Evolutionary conservation across 1,140 invertebrate species (phyloP), one percentile per base, ranked within the genome.

Genomic region (Conus betulinus): DNA sequence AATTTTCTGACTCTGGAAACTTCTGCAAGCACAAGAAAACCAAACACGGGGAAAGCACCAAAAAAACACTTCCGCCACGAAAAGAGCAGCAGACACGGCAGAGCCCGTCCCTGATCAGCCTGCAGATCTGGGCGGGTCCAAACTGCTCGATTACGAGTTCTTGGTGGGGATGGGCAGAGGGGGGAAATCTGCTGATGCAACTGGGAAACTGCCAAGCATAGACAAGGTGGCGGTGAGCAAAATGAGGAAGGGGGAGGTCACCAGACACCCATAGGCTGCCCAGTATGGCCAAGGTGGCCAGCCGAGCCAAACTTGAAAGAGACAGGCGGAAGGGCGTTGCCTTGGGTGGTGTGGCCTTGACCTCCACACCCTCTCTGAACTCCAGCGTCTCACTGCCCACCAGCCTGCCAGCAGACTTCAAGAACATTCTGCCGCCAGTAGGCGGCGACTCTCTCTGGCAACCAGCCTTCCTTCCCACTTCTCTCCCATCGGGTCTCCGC

Each of bases 1-100:
- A 97, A 94, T 99, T 99, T 23, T 78, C 85, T 7, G 85, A 87
- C 85, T 87, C 85, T 7, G 85, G 85, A 39, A 87, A 87, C 74
- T 87, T 87, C 85, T 87, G 71, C 51, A 87, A 87, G 53, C 85
- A 87, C 53, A 87, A 87, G 52, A 87, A 87, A 25, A 57, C 85
- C 4, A 87, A 87, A 25, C 85, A 87, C 27, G 85, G 85, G n/a
- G 85, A 87, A 0, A 17, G 17, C 20, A 74, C 85, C 71, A 87
- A 79, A n/a, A n/a, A 17, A 87, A 53, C 52, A 67, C 74, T 13
- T 52, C 3, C 52, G 20, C 20, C n/a, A 10, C 71, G 20, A 87
- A 87, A 57, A 87, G 79, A 55, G 20, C n/a, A 11, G 71, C 85
- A 25, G 85, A 39, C 11, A 25, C 20, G n/a, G 7, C 15, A 52